Evolutionary conservation across 2,797 vertebrate species (phyloP).

Genomic region (Tragelaphus eurycerus): DNA sequence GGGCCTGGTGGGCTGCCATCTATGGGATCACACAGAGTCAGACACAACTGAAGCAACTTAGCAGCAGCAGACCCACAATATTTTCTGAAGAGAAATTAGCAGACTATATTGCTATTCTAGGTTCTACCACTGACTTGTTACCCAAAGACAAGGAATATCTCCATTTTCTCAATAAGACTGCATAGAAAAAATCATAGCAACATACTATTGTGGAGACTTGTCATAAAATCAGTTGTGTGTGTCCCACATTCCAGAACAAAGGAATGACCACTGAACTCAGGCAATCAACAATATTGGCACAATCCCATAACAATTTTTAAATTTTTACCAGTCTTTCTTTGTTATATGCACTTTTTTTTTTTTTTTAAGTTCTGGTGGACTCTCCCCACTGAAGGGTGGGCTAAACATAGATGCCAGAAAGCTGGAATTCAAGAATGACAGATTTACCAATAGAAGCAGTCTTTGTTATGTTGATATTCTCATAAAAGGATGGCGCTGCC

Average conservation of each 20-base stretch:
- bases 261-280: not conserved
- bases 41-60: no score
- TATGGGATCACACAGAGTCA: no score
- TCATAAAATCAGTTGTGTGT: not conserved
- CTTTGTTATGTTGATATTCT: not conserved
- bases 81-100: not conserved
- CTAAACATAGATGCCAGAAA: not conserved
- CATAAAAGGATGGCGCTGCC: not conserved
- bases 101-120: constrained; percentile 62
- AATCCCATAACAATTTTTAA: not conserved
- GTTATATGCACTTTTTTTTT: not conserved
- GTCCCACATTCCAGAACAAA: not conserved
- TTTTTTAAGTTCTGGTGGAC: not conserved
- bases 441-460: not conserved
- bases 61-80: no score
- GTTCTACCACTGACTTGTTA: constrained; percentile 35
- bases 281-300: not conserved
- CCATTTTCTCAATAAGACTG: constrained; percentile 69
- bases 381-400: not conserved
- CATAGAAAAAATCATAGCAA: constrained; percentile 24
- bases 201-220: not conserved
- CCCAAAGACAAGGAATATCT: constrained; percentile 72
- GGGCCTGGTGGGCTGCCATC: no score
- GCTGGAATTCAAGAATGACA: not conserved
- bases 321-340: not conserved